Base-by-base conservation (phyloP, 2,113 vertebrate genomes). In the Brachyhypopomus gauderio region DNA sequence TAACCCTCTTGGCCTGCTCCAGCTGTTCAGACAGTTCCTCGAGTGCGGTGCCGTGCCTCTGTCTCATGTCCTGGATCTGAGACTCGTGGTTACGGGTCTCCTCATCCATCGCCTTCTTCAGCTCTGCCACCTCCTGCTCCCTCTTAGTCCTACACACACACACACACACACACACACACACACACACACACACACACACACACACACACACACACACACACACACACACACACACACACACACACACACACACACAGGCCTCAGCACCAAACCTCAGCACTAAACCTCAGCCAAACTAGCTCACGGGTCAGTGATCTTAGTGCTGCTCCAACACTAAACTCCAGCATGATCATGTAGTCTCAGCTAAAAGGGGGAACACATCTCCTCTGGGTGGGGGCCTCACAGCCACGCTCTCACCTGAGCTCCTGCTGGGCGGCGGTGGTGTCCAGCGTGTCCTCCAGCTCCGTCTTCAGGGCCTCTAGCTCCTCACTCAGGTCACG, bases 21-120 rank as follows among this genome's bases (percentile, higher is more conserved):
- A 99, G 95, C 60, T 99, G 97, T 30, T 99, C 98, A 0, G 96
- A 97, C 4, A 99, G 92, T 85, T 99, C 97, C 84, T 99, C 98
- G 88, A 99, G 91, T 0, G 95, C 95, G 0, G 93, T 93, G 0
- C 90, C 91, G 0, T 99, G 97, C 48, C 97, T 92, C 88, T 97
- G 98, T 79, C 98, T 94, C 92, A 98, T 97, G 22, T 99, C 98
- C 91, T 97, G 98, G 89, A 99, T 95, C 86, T 98, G 97, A 20
- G 95, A 94, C 79, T 99, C 97, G 0, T 99, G 97, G 89, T 96
- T 98, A 91, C 95, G 97, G 1, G 93, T 92, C 90, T 99, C 97
- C 25, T 99, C 98, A 74, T 99, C 97, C 0, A 99, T 97, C 48
- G 96, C 95, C 88, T 98, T 99, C 91, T 99, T 99, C 83, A 99